Base-by-base conservation (phyloP, 2,888 invertebrate genomes). In the Caenorhabditis sp. region DNA sequence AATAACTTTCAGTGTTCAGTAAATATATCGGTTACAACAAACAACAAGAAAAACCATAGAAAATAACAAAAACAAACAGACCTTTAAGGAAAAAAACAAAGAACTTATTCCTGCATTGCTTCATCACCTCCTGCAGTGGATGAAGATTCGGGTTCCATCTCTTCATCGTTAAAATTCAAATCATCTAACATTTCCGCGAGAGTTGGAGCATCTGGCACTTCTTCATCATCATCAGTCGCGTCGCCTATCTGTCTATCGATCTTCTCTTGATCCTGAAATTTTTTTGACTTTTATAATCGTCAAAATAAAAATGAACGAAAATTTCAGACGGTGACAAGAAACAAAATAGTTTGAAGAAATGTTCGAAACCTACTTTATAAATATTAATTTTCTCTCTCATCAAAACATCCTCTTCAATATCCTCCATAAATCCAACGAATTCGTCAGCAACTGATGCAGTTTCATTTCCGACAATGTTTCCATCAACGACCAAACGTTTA, bases 141-240 rank as follows among this genome's bases (percentile, higher is more conserved):
- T 17, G 59, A 37, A 5, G 49, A 14, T 43, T 43, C 69, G n/a
- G 72, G 69, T 31, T 67, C 62, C 76, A 72, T 76, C 27, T 79
- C 71, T 21, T 70, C 71, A 27, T 74, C 69, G 31, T 83, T 94
- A 57, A 95, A 91, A 51, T 91, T 91, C 84, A 96, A 90, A 88
- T 96, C 95, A 77, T 96, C 95, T 79, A 96, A 90, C 96, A 96
- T 95, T 89, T 96, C 95, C 51, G 93, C 93, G 8, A 96, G 90
- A 0, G 93, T 93, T 77, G 95, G 93, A 75, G 91, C 91, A 0
- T 94, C 95, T 27, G 82, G 79, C 37, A 91, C 88, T 10, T 84
- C 86, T 24, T 91, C 90, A 0, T 92, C 91, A 85, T 93, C 92
- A 85, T 88, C 85, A 26, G 61, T 77, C 2, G 66, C 76, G 23